Percentiles rank a stretch among this genome's conserved stretches.
phyloP scores from a whole-genome alignment of 2,888 invertebrate species.

The Drosophila fulvimacula region DNA sequence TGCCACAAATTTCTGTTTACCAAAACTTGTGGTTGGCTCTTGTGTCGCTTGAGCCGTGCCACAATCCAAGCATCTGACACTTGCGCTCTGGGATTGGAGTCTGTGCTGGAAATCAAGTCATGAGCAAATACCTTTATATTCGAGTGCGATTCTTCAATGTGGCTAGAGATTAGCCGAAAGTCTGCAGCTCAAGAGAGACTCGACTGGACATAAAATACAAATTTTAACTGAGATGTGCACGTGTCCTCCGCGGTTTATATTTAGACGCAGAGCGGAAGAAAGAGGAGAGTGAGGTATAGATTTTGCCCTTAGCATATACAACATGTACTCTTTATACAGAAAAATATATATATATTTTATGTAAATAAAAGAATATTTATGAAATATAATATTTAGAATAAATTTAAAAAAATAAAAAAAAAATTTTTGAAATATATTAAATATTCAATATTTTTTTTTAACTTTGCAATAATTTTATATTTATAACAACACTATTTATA shows the following conservation, averaged over 20 bases:
- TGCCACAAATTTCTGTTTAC: slow-evolving; percentile 43
- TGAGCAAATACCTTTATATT: slow-evolving; percentile 32
- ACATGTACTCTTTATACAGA: no score
- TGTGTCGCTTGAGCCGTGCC: slow-evolving; percentile 17
- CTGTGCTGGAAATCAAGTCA: not conserved
- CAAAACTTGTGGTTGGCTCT: slow-evolving; percentile 40
- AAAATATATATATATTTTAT: no score
- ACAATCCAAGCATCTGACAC: slow-evolving; percentile 55
- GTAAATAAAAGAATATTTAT: not conserved
- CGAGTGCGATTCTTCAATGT: slow-evolving; percentile 20
- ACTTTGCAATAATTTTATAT: no score
- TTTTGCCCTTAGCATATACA: not conserved
- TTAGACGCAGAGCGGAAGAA: no score
- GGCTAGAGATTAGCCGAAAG: slow-evolving; percentile 8
- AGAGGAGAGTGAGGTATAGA: no score
- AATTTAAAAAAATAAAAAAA: no score
- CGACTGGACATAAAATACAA: not conserved
- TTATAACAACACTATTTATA: no score
- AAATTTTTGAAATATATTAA: no score
- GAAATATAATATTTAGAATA: not conserved
- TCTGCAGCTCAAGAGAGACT: not conserved
- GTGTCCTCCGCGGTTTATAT: no score
- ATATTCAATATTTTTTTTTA: no score
- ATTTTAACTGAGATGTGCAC: not conserved
- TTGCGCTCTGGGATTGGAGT: slow-evolving; percentile 40